Percentiles rank a stretch among this genome's conserved stretches.
Conservation (phyloP, 2,113 vertebrate genomes). For the Tachysurus vachellii region DNA sequence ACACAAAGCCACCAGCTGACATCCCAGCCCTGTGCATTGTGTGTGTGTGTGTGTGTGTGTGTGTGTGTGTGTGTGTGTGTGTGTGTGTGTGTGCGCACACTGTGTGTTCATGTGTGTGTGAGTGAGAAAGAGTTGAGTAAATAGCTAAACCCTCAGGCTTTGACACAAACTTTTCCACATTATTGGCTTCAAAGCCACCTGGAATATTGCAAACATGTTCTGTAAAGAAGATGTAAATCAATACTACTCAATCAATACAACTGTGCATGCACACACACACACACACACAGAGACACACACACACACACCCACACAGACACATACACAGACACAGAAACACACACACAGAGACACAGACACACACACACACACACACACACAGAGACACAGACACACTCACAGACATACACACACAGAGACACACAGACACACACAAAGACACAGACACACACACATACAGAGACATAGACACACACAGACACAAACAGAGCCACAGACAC, state of each 20-base stretch:
- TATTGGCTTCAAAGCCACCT: background rate
- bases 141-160: background rate
- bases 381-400: too few species aligned
- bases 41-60: too few species aligned
- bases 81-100: background rate
- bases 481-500: too few species aligned
- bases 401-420: too few species aligned
- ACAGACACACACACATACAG: too few species aligned
- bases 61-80: conserved; percentile 11
- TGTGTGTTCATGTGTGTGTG: background rate
- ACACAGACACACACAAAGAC: too few species aligned
- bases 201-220: background rate
- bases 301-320: conserved; percentile 5
- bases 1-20: background rate
- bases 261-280: background rate
- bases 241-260: background rate
- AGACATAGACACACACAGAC: too few species aligned
- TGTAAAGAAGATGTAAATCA: conserved; percentile 5
- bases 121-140: background rate
- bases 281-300: conserved; percentile 22
- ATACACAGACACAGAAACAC: background rate
- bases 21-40: background rate
- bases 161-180: background rate
- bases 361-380: background rate
- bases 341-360: conserved; percentile 3